Conservation (phyloP, 2,113 vertebrate species). For the Clarias magur region DNA sequence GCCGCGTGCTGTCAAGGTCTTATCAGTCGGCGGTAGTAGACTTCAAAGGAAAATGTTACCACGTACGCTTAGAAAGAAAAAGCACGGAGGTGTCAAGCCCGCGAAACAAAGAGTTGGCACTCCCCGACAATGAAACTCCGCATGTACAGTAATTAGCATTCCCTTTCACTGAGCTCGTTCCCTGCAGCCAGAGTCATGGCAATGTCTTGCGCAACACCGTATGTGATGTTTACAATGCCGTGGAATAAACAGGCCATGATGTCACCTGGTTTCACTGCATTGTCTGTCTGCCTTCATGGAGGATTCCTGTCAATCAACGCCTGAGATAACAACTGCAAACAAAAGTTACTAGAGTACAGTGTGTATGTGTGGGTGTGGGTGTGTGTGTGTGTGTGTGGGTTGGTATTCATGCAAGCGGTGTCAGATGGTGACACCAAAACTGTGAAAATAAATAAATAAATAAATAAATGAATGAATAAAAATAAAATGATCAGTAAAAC, state of each 20-base stretch:
- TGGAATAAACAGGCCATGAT: background rate
- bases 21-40: background rate
- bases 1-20: background rate
- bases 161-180: background rate
- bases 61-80: background rate
- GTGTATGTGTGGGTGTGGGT: background rate
- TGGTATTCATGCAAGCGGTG: background rate
- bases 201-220: background rate
- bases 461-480: too few relatives aligned
- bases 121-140: background rate
- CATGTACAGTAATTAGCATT: background rate
- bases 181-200: background rate
- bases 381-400: background rate
- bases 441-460: too few relatives aligned
- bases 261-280: background rate
- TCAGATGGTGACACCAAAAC: background rate
- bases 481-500: too few relatives aligned
- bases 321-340: background rate
- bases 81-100: too few relatives aligned
- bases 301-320: background rate
- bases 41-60: too few relatives aligned
- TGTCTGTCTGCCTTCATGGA: background rate
- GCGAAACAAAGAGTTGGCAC: background rate
- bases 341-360: background rate
- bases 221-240: background rate